Percentiles rank a stretch among this genome's conserved stretches.
phyloP scores from a whole-genome alignment of 2,888 invertebrate species.

The Lathronympha strigana region DNA sequence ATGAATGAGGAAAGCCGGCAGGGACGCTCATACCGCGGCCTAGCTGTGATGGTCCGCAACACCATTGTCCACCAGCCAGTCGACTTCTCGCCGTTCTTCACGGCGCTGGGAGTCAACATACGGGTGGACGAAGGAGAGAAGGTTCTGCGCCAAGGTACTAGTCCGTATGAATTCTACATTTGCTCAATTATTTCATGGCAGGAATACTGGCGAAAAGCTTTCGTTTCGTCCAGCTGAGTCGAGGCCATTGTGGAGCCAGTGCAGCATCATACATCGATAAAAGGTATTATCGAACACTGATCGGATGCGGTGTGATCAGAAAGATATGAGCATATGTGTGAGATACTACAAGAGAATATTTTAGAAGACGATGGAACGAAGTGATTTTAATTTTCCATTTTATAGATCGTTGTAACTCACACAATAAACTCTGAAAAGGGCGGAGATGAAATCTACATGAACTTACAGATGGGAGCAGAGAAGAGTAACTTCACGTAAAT shows the following conservation, averaged over 20 bases:
- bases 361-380: not conserved
- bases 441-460: not conserved
- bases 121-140: too few species aligned
- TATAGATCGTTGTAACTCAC: constrained; percentile 1
- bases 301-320: constrained; percentile 5
- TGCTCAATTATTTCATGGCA: not conserved
- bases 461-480: not conserved
- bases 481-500: not conserved
- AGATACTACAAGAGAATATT: not conserved
- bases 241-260: too few species aligned
- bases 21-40: too few species aligned
- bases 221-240: too few species aligned
- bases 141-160: not conserved
- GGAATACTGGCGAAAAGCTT: not conserved
- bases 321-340: constrained; percentile 11
- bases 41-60: too few species aligned
- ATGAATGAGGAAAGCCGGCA: too few species aligned
- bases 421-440: constrained; percentile 3
- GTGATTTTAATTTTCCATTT: not conserved
- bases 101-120: too few species aligned
- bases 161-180: not conserved
- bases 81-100: too few species aligned
- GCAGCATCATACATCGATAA: not conserved
- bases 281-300: constrained; percentile 4
- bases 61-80: too few species aligned